Percentiles rank a stretch among this genome's conserved stretches.
phyloP scores from a whole-genome alignment of 2,113 vertebrate species.

The Tachysurus fulvidraco region DNA sequence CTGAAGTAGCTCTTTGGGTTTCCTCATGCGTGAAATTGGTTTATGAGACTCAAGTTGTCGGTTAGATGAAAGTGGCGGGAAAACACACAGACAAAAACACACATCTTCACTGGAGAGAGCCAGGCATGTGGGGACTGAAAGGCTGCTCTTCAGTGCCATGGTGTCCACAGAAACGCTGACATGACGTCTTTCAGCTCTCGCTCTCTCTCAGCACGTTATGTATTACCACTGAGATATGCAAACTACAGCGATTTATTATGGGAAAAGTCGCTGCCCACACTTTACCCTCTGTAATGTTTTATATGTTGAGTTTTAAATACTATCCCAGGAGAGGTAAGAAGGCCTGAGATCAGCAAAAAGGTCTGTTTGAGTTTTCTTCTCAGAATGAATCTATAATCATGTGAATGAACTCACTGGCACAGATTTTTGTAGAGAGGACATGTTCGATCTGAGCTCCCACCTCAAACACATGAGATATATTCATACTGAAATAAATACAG shows the following conservation, averaged over 20 bases:
- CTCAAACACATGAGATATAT: neutral
- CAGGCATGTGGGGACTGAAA: neutral
- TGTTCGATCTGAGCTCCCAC: neutral
- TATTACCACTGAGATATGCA: constrained; percentile 35
- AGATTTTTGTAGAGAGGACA: neutral
- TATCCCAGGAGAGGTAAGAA: constrained; percentile 11
- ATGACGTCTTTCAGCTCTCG: constrained; percentile 18
- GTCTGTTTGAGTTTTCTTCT: neutral
- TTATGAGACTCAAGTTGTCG: constrained; percentile 50
- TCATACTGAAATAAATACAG: neutral
- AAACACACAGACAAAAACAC: constrained; percentile 20
- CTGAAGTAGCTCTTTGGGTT: constrained; percentile 36
- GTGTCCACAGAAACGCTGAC: constrained; percentile 36
- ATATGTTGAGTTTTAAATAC: neutral
- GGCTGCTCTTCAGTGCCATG: constrained; percentile 8
- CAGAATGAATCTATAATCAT: neutral
- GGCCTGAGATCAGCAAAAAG: constrained; percentile 33
- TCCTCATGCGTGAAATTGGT: constrained; percentile 56
- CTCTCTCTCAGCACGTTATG: constrained; percentile 17
- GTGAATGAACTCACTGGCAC: neutral
- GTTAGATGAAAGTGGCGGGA: constrained; percentile 44
- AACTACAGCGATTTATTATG: constrained; percentile 5
- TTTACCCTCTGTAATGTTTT: constrained; percentile 22
- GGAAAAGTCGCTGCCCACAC: neutral
- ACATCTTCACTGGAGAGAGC: constrained; percentile 21